Evolutionary conservation across 1,140 invertebrate species (phyloP).

Genomic region (Papilio xuthus): DNA sequence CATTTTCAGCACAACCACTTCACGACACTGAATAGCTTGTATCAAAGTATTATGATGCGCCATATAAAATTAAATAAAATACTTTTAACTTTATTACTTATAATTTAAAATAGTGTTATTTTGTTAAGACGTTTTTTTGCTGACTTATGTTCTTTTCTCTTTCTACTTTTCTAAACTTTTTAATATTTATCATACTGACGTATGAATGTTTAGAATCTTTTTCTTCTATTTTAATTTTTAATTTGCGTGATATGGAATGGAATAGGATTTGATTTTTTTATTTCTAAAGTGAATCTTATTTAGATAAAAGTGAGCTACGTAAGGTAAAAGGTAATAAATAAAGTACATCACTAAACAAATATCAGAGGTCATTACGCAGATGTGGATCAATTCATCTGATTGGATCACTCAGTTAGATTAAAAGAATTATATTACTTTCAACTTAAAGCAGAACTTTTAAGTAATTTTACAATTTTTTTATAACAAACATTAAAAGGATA

Average conservation of each 20-base stretch:
- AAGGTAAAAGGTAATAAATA: constrained; percentile 1
- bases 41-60: background rate
- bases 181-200: no score
- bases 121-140: no score
- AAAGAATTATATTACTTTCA: background rate
- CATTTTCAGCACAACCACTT: constrained; percentile 58
- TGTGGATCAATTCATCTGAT: constrained; percentile 12
- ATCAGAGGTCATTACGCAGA: constrained; percentile 21
- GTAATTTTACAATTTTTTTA: background rate
- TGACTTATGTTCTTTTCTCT: no score
- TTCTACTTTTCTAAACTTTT: no score
- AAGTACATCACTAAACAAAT: background rate
- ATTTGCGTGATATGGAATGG: background rate
- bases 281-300: background rate
- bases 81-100: background rate
- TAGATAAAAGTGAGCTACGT: background rate
- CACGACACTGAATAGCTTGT: constrained; percentile 48
- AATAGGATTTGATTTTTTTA: background rate
- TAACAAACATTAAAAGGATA: no score
- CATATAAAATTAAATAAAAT: background rate
- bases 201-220: no score
- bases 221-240: background rate
- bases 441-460: background rate
- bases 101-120: background rate
- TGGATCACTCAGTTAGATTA: constrained; percentile 6